Base-by-base conservation (phyloP, 2,888 invertebrate genomes). In the Coleophora deauratella region DNA sequence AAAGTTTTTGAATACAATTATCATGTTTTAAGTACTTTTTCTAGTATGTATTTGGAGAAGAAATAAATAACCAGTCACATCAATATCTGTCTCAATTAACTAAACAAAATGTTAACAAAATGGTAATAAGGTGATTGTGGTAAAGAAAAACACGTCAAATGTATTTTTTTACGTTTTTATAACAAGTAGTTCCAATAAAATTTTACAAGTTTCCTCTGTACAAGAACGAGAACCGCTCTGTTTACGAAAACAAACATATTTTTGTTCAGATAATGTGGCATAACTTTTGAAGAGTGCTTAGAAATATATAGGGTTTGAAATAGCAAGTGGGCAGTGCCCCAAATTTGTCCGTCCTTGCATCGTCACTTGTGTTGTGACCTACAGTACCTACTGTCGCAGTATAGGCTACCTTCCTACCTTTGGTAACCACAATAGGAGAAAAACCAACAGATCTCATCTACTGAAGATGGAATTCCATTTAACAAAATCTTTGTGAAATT, bases 161-260 rank as follows among this genome's bases (percentile, higher is more conserved):
- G 59, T 67, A 66, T 71, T 74, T 75, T 75, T 72, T 73, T 72
- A 68, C 53, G 55, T 82, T 82, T 82, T 82, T 80, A 78, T 82
- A 82, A 84, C 84, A 84, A 81, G 74, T 79, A 81, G 73, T 82
- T 78, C 74, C 77, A 80, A 80, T 82, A 79, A 80, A 80, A 79
- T 79, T 76, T 81, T 78, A 79, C 78, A 80, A 76, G 74, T 80
- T 77, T 66, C 63, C 66, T 81, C 80, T 81, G 78, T 82, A 82
- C 80, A 82, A 76, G 72, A 73, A 67, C 72, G 70, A 78, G 76
- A 67, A 73, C 64, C 60, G 52, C 66, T 66, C 76, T 74, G 69
- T 52, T 57, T 59, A 59, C 68, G 68, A 66, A 73, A 77, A 61
- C 61, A 72, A 73, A 72, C 66, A 62, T 63, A 55, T 67, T 21